phyloP scores from a whole-genome alignment of 2,888 invertebrate genomes.

The Drosophila quinaria region DNA sequence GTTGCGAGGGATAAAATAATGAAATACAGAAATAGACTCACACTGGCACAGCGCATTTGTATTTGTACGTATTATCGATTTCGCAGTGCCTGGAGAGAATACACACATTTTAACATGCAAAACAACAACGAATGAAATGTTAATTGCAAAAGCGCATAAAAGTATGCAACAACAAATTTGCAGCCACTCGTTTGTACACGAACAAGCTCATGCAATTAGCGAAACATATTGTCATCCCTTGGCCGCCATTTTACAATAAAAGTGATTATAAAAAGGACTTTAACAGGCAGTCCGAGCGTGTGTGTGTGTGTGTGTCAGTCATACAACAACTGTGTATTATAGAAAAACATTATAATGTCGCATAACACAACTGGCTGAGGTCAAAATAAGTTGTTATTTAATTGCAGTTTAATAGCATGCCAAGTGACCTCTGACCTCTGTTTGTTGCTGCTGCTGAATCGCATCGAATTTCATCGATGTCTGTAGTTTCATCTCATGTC shows the following conservation, averaged over 20 bases:
- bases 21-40: conserved; percentile 10
- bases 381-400: conserved; percentile 31
- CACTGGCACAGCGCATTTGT: neutral
- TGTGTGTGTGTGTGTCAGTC: neutral
- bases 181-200: neutral
- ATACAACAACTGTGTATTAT: conserved; percentile 14
- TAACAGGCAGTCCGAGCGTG: neutral
- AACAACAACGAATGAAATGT: conserved; percentile 14
- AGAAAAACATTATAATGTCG: conserved; percentile 34
- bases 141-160: conserved; percentile 40
- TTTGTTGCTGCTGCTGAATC: neutral
- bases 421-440: conserved; percentile 1
- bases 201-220: conserved; percentile 61
- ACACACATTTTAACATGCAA: conserved; percentile 17
- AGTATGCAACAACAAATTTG: conserved; percentile 43
- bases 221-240: conserved; percentile 44
- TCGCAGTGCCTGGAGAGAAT: conserved; percentile 2
- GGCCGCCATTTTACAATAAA: conserved; percentile 11
- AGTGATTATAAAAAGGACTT: conserved; percentile 26
- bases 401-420: conserved; percentile 34
- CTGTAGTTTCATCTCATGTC: neutral
- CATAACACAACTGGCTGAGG: conserved; percentile 16
- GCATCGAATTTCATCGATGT: neutral
- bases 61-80: conserved; percentile 23
- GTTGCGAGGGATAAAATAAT: conserved; percentile 42